Evolutionary conservation across 2,888 invertebrate species (phyloP), one percentile per base, ranked within the genome.

Genomic region (Exephanes ischioxanthus): DNA sequence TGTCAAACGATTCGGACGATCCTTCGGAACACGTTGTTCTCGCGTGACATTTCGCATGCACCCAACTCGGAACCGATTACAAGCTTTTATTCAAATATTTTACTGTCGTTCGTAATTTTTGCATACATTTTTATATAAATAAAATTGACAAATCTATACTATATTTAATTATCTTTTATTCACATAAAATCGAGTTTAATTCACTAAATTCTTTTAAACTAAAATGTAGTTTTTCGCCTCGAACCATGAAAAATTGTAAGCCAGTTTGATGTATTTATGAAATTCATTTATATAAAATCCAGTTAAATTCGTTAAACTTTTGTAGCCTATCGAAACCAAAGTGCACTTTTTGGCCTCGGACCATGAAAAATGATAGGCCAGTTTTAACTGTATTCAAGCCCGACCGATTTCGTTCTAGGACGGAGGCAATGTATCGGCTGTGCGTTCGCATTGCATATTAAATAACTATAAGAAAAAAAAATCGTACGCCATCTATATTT

Each of bases 1-100:
- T 82, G 82, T 85, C 83, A 68, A 83, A 80, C 80, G 76, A 61
- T 66, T 75, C 48, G 80, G 70, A 66, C 67, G 22, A 41, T 83
- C 67, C 66, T 71, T 68, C 48, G 16, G 63, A 7, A 63, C 14
- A 6, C 63, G 9, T 33, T 55, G 53, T 30, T 63, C 6, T 30
- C 63, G 63, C 30, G 30, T n/a, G 33, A 63, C 30, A 33, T 30
- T 26, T 16, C 22, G 22, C 58, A n/a, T 26, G 58, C 45, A 16
- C 16, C 1, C 45, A 16, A 48, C 16, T 16, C 45, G 45, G 11
- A 58, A 58, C 26, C 58, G 22, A 58, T 30, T 11, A 30, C 30
- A 61, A 61, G 11, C 22, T 61, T 30, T 61, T 61, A 19, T 45
- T 16, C 14, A 48, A 11, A 41, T 41, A 48, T 4, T 3, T 16